Conservation (phyloP, 2,113 vertebrate genomes). For the Chascanopsetta lugubris region DNA sequence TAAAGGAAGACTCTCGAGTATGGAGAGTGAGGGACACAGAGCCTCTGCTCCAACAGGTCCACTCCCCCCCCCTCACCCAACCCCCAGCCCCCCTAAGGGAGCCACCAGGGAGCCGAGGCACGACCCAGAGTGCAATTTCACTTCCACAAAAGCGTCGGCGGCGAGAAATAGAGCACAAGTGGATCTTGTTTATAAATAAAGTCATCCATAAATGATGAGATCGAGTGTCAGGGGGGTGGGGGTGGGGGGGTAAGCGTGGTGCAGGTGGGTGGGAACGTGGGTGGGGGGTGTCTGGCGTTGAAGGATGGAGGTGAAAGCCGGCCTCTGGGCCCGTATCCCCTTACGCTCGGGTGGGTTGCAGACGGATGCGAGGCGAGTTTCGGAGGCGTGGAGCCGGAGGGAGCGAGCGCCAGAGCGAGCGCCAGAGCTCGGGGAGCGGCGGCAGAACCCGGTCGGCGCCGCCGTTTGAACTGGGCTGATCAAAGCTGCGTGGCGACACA, state of each 20-base stretch:
- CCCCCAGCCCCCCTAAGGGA: slow-evolving; percentile 42
- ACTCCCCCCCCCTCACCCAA: slow-evolving; percentile 40
- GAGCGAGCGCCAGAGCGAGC: slow-evolving; percentile 23
- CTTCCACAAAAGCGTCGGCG: slow-evolving; percentile 53
- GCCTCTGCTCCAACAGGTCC: slow-evolving; percentile 23
- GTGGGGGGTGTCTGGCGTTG: background rate
- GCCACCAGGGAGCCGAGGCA: slow-evolving; percentile 30
- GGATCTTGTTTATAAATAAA: slow-evolving; percentile 77
- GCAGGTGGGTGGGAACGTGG: slow-evolving; percentile 28
- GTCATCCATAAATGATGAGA: slow-evolving; percentile 77
- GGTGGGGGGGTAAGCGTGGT: slow-evolving; percentile 10
- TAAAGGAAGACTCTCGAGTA: slow-evolving; percentile 40
- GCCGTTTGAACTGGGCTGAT: slow-evolving; percentile 68
- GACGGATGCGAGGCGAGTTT: slow-evolving; percentile 49
- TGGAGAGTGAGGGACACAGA: slow-evolving; percentile 33
- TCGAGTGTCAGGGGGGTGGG: slow-evolving; percentile 13
- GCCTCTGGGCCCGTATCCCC: slow-evolving; percentile 42
- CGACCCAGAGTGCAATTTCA: slow-evolving; percentile 59
- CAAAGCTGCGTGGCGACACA: slow-evolving; percentile 59
- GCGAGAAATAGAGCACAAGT: slow-evolving; percentile 11
- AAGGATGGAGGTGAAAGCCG: slow-evolving; percentile 47
- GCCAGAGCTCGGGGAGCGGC: slow-evolving; percentile 33
- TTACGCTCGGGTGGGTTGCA: slow-evolving; percentile 46
- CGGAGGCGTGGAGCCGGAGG: slow-evolving; percentile 25
- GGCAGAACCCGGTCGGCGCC: slow-evolving; percentile 43